A percentile compares a stretch with the other conserved stretches of the same genome.
Evolutionary conservation across 2,797 vertebrate genomes (phyloP).

Genomic region (Okamejei kenojei): DNA sequence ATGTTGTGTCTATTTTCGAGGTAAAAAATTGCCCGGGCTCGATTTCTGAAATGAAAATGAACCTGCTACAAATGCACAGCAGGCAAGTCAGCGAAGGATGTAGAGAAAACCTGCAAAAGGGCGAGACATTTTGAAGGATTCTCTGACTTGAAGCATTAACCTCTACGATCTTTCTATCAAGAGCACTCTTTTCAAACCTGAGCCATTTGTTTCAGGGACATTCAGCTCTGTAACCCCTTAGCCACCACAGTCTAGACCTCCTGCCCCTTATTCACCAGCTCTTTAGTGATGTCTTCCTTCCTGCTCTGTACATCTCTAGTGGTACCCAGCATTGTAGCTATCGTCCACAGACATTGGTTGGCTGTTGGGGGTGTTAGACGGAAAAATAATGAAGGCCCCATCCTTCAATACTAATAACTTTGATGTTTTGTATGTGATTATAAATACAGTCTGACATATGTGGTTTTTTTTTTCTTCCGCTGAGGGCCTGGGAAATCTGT

Average conservation of each 20-base stretch:
- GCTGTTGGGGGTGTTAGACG: not conserved
- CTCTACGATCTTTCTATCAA: not conserved
- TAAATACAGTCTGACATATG: not conserved
- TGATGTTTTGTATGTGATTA: conserved; percentile 35
- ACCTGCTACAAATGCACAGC: not conserved
- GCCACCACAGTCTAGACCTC: not conserved
- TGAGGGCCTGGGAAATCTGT: conserved; percentile 1
- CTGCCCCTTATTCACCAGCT: not conserved
- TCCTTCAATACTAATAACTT: not conserved
- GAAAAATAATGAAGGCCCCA: too few relatives aligned
- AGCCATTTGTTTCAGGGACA: not conserved
- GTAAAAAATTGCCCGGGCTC: not conserved
- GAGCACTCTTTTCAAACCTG: not conserved
- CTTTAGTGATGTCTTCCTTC: not conserved
- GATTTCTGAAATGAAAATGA: not conserved
- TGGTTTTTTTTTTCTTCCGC: not conserved
- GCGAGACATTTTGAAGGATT: not conserved
- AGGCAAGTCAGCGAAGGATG: not conserved
- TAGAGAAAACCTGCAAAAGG: not conserved
- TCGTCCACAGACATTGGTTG: not conserved
- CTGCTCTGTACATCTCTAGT: not conserved
- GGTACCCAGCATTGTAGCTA: not conserved
- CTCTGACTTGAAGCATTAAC: not conserved
- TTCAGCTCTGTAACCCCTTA: too few relatives aligned
- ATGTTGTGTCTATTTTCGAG: too few relatives aligned